Percentiles rank a stretch among this genome's conserved stretches.
These are phyloP conservation scores for Peromyscus leucopus DNA, from an alignment of 2,113 vertebrate genomes.

Conservation along the genomic window DNA sequence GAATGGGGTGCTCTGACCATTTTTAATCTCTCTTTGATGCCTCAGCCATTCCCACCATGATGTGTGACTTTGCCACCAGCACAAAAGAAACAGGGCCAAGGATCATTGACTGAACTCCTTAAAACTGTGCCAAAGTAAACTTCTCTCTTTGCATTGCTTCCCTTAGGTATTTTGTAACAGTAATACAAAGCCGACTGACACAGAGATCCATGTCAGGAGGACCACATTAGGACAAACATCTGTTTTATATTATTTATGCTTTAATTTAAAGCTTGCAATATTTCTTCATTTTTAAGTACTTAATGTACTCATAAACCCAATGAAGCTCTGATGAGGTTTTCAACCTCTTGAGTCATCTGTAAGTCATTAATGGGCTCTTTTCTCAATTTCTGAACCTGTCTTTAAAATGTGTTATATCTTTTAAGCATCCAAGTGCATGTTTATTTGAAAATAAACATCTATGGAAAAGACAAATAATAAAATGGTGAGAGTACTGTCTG, in stretches of 20 bases:
- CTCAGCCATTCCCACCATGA: neutral
- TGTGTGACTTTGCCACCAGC: neutral
- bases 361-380: neutral
- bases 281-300: constrained; percentile 37
- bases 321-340: neutral
- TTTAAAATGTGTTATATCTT: neutral
- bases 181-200: neutral
- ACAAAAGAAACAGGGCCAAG: neutral
- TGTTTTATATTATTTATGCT: neutral
- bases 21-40: neutral
- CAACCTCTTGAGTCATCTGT: neutral
- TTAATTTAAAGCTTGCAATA: constrained; percentile 7
- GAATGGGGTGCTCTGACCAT: neutral
- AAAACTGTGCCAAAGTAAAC: neutral
- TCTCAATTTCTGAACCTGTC: neutral
- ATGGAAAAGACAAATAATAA: neutral
- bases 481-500: neutral
- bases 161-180: neutral
- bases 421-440: neutral
- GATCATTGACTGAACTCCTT: neutral
- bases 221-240: neutral
- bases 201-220: neutral
- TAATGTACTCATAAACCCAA: constrained; percentile 1
- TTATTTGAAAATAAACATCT: constrained; percentile 51
- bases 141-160: neutral